Conservation (phyloP, 2,113 vertebrate genomes). For the Halichoerus grypus region DNA sequence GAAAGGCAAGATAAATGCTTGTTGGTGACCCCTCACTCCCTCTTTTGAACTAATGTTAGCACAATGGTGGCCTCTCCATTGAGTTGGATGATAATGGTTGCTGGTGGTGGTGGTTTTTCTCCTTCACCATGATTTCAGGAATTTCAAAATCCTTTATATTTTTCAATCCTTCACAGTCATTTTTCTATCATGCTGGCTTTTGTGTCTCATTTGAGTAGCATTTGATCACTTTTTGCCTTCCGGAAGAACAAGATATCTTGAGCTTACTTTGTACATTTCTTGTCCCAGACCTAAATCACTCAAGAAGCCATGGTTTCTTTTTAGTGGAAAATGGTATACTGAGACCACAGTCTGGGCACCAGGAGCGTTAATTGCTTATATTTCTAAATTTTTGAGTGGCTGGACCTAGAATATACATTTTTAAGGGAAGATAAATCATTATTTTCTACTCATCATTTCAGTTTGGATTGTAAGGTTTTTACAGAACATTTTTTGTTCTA, state of each 20-base stretch:
- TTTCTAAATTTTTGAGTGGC: not conserved
- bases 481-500: not conserved
- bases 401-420: not conserved
- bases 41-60: not conserved
- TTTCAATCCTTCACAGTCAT: not conserved
- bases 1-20: not conserved
- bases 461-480: not conserved
- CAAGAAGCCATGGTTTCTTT: not conserved
- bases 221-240: not conserved
- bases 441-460: not conserved
- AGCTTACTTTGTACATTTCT: not conserved
- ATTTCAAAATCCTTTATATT: not conserved
- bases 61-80: not conserved
- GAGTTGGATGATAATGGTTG: not conserved
- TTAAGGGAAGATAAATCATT: not conserved
- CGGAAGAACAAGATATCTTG: not conserved
- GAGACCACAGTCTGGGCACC: not conserved
- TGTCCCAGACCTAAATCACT: not conserved
- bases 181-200: not conserved
- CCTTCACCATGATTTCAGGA: not conserved
- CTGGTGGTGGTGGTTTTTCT: not conserved
- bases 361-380: not conserved
- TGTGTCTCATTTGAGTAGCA: not conserved
- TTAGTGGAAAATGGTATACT: not conserved
- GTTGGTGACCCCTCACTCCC: not conserved